Evolutionary conservation across 1,140 invertebrate genomes (phyloP).

Genomic region (Ceratina australensis): DNA sequence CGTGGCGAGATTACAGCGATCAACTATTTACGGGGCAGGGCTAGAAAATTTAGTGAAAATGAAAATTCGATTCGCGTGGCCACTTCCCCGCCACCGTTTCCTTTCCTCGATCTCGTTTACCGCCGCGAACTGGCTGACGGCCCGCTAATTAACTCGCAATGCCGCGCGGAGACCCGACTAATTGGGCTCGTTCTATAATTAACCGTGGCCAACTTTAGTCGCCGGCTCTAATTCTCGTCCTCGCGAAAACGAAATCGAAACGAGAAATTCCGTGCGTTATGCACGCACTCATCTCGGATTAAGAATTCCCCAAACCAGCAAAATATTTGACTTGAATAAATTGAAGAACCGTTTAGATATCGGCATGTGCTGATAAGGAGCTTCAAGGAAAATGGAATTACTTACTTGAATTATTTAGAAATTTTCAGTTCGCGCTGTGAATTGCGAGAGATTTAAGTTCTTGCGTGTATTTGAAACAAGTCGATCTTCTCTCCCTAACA

Average conservation of each 20-base stretch:
- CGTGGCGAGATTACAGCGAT: too few species aligned
- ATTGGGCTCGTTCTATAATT: slow-evolving; percentile 49
- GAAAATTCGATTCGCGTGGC: neutral
- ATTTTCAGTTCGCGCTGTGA: too few species aligned
- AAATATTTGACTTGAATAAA: too few species aligned
- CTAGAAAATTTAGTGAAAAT: slow-evolving; percentile 1
- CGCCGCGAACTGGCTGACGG: neutral
- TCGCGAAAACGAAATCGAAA: neutral
- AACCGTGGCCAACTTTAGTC: slow-evolving; percentile 43
- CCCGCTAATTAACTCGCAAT: slow-evolving; percentile 46
- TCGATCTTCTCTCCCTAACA: slow-evolving; percentile 17
- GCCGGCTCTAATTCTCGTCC: slow-evolving; percentile 21
- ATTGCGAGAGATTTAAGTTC: too few species aligned
- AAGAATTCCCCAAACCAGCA: too few species aligned
- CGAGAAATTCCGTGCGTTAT: neutral
- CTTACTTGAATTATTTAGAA: too few species aligned
- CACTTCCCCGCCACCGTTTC: neutral
- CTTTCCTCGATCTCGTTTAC: too few species aligned
- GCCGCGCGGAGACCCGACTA: slow-evolving; percentile 23
- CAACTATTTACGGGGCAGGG: too few species aligned
- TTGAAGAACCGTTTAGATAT: too few species aligned
- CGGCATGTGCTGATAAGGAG: too few species aligned
- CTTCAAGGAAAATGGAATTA: too few species aligned
- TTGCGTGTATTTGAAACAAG: neutral
- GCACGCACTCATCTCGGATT: too few species aligned